Evolutionary conservation across 2,113 vertebrate genomes (phyloP), one percentile per base, ranked within the genome.

Genomic region (Xiphias gladius): DNA sequence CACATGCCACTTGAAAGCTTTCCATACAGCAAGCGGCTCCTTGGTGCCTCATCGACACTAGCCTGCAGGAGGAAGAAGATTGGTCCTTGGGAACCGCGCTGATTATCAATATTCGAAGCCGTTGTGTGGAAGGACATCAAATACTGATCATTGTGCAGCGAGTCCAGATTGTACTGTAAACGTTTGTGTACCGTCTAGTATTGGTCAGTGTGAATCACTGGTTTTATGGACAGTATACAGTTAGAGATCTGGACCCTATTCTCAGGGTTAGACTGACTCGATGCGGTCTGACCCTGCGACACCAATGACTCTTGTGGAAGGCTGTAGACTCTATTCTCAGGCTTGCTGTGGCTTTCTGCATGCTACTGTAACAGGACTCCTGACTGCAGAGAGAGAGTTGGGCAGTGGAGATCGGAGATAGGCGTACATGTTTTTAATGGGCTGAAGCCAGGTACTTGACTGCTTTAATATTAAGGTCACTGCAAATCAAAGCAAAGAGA

Each of bases 391-490:
- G 30, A 70, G 22, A 69, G 46, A 58, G 69, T 35, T 48, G 39
- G 5, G 24, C 39, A 26, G 48, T 22, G 28, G 52, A 73, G 64
- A 30, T 50, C 5, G 63, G 70, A 66, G 37, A 22, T 48, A 24
- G 10, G 19, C 35, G 43, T 39, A 22, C 2, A 50, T 78, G 57
- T 70, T 46, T 64, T 20, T 62, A 35, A 61, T 32, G 69, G 24
- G 30, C 59, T 48, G 43, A 32, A n/a, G 41, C 43, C 37, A 30
- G 52, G 54, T 68, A 32, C 57, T 16, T 58, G 32, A 82, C 54
- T 71, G 64, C 67, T 81, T 58, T 86, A 28, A 84, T 63, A 70
- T 82, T 22, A 69, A 83, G 35, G 69, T 77, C 76, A 81, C 9
- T 17, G 58, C 58, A 81, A 63, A 76, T 78, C 43, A 71, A 73